Evolutionary conservation across 2,113 vertebrate genomes (phyloP).

Genomic region (Crocuta crocuta): DNA sequence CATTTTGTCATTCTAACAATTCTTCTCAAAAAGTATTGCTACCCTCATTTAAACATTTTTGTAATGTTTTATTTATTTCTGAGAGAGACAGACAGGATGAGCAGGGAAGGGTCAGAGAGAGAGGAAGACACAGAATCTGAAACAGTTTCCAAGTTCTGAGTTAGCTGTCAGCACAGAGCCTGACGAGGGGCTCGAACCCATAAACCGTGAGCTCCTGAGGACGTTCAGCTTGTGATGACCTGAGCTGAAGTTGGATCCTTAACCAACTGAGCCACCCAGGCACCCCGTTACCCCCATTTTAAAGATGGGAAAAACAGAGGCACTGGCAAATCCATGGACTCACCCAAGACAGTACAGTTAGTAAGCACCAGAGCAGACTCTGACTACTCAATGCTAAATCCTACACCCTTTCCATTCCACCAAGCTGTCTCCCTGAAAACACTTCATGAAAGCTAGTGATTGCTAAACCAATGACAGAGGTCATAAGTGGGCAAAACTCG

Average conservation of each 20-base stretch:
- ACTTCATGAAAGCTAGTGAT: not conserved
- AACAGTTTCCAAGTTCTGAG: no score
- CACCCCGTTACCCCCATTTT: not conserved
- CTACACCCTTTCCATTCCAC: not conserved
- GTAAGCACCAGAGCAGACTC: not conserved
- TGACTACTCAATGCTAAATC: not conserved
- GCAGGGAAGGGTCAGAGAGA: no score
- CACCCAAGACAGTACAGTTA: not conserved
- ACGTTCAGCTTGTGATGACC: no score
- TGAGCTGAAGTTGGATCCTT: no score
- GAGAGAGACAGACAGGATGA: no score
- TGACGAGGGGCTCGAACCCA: no score
- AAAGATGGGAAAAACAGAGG: conserved; percentile 17
- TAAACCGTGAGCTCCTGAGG: no score
- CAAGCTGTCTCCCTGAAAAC: not conserved
- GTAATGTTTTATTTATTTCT: no score
- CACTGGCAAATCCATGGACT: not conserved
- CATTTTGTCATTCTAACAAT: not conserved
- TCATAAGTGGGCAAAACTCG: not conserved
- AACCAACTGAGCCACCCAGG: no score
- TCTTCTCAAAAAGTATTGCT: not conserved
- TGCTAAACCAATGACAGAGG: not conserved
- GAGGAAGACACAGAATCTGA: no score
- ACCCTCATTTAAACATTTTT: not conserved
- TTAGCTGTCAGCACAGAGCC: no score